Conservation (phyloP, 2,888 invertebrate species). For the Choreutis nemorana region DNA sequence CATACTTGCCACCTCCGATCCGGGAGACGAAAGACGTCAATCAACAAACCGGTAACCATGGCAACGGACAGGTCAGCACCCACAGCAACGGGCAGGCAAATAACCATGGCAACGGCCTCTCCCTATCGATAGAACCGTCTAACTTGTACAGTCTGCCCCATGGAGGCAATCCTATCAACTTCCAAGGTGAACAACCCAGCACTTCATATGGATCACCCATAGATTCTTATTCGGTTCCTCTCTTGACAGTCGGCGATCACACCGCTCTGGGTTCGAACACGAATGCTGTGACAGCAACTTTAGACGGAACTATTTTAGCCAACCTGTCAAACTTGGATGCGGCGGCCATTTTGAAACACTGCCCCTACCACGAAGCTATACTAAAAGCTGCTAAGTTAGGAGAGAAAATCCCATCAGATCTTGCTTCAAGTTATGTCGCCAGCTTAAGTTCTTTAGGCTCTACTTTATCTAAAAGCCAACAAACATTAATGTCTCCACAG, state of each 20-base stretch:
- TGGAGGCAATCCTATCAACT: constrained; percentile 46
- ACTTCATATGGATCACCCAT: constrained; percentile 49
- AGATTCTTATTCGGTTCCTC: constrained; percentile 60
- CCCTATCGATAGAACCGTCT: constrained; percentile 55
- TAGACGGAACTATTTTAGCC: constrained; percentile 44
- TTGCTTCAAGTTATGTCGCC: constrained; percentile 60
- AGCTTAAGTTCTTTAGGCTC: constrained; percentile 60
- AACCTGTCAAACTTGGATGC: constrained; percentile 48
- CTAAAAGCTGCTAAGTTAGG: constrained; percentile 47
- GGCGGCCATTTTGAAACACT: constrained; percentile 56
- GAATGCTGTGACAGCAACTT: constrained; percentile 38
- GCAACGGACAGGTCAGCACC: constrained; percentile 12
- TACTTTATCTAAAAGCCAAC: constrained; percentile 51
- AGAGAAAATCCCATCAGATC: constrained; percentile 48
- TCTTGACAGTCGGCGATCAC: constrained; percentile 56
- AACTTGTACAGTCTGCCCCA: constrained; percentile 62
- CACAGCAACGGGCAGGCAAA: too few relatives aligned
- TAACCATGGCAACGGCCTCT: constrained; percentile 36
- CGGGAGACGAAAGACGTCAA: constrained; percentile 59
- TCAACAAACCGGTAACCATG: constrained; percentile 27
- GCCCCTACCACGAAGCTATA: constrained; percentile 61
- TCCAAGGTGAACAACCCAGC: constrained; percentile 41
- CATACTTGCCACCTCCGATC: constrained; percentile 73
- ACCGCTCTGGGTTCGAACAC: constrained; percentile 51
- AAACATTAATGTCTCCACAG: constrained; percentile 25